Base-by-base conservation (phyloP, 2,888 invertebrate genomes). In the Sinodicranocentrus sp. region DNA sequence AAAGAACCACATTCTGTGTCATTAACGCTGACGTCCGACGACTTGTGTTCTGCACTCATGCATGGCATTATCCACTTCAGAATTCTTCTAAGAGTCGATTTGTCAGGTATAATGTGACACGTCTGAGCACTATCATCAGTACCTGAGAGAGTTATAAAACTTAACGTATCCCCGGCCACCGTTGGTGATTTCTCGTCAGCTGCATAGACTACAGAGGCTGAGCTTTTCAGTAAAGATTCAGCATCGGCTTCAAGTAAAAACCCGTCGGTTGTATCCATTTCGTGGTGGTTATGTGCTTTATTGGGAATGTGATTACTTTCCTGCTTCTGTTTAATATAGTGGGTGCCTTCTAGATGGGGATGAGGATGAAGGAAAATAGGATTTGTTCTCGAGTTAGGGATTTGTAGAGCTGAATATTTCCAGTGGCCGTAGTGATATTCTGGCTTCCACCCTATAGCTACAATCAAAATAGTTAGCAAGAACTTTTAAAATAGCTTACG, bases 391-490 rank as follows among this genome's bases (percentile, higher is more conserved):
- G n/a, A 15, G 26, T 65, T 75, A 0, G 80, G 80, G 13, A 84
- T 63, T 26, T 57, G 65, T 3, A 73, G 57, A 0, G 44, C n/a
- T 1, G 83, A 52, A 54, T 86, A 86, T 67, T 85, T 86, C 86
- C 86, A 86, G 25, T 84, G 83, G 1, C 86, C 86, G 17, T 83
- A 86, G 52, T 80, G 82, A 54, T 86, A 86, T 15, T 85, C 73
- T 0, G 65, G 71, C 63, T 82, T 83, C 86, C 86, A 86, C 6
- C 86, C 86, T n/a, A 86, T 80, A 1, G 82, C 86, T 86, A 13
- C 8, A 33, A 71, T 2, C n/a, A 68, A 68, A 43, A 19, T n/a
- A 3, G 5, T 28, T 63, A 39, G 21, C 21, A 17, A 6, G 6
- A n/a, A 10, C n/a, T 59, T 15, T 10, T 17, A 48, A 48, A 48